Conservation (phyloP, 92 coral and sea anemone genomes). For the Epizoanthus scotinus region DNA sequence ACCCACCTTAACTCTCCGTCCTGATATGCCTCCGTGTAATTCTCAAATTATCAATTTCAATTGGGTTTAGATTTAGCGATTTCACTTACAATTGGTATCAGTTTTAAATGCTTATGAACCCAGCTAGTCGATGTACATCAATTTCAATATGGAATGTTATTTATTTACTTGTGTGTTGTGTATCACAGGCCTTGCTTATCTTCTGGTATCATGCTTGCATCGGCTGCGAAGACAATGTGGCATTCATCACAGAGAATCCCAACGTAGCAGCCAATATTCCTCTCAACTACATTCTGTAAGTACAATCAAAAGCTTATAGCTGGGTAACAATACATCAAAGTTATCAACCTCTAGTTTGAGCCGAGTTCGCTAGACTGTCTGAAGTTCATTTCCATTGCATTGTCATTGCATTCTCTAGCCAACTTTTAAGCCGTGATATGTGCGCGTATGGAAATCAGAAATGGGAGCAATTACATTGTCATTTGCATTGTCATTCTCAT, state of each 20-base stretch:
- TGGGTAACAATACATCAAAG: neutral
- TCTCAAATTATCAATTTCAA: too few species aligned
- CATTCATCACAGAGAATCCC: slow-evolving; percentile 84
- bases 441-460: too few species aligned
- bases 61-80: too few species aligned
- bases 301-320: neutral
- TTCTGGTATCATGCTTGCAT: slow-evolving; percentile 93
- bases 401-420: too few species aligned
- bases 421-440: too few species aligned
- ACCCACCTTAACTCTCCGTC: too few species aligned
- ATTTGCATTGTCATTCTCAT: neutral
- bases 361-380: too few species aligned
- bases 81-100: neutral
- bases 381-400: too few species aligned
- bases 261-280: slow-evolving; percentile 91
- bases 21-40: too few species aligned
- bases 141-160: neutral
- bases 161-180: neutral
- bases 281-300: slow-evolving; percentile 96
- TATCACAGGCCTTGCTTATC: slow-evolving; percentile 78
- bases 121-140: too few species aligned
- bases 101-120: too few species aligned
- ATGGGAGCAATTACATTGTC: neutral
- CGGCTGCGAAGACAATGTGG: slow-evolving; percentile 88
- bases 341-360: too few species aligned